Conservation (phyloP, 2,888 invertebrate species). For the Dyspetes luteomarginatus region DNA sequence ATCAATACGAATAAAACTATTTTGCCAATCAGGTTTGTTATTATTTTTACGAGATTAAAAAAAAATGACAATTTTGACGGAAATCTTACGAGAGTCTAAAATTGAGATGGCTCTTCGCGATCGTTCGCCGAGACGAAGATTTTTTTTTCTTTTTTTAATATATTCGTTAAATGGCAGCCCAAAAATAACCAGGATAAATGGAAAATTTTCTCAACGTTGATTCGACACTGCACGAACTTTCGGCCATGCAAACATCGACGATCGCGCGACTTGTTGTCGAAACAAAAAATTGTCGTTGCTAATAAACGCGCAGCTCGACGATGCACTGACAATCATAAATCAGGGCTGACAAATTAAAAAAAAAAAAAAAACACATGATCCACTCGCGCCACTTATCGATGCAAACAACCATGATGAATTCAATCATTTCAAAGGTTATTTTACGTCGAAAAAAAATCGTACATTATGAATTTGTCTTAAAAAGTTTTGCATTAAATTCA, state of each 20-base stretch:
- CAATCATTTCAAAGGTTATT: too few species aligned
- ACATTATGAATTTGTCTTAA: too few species aligned
- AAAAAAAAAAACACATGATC: neutral
- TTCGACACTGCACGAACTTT: conserved; percentile 13
- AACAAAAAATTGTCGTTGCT: conserved; percentile 71
- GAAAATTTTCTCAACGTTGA: conserved; percentile 40
- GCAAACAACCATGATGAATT: neutral
- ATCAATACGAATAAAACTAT: too few species aligned
- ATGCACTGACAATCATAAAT: conserved; percentile 20
- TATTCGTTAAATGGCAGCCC: neutral
- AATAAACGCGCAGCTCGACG: conserved; percentile 51
- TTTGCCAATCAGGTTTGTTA: too few species aligned
- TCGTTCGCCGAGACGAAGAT: too few species aligned
- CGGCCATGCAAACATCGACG: conserved; percentile 50
- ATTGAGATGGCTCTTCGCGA: too few species aligned
- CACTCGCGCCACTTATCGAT: neutral
- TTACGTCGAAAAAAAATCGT: too few species aligned
- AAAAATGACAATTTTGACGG: too few species aligned
- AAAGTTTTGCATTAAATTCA: too few species aligned
- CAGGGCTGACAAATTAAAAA: conserved; percentile 20
- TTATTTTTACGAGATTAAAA: too few species aligned
- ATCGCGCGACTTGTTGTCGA: conserved; percentile 65
- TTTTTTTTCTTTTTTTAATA: too few species aligned
- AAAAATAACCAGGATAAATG: neutral
- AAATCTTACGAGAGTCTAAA: too few species aligned